Evolutionary conservation across 2,888 invertebrate genomes (phyloP), one percentile per base, ranked within the genome.

Genomic region (Falcaria lacertinaria): DNA sequence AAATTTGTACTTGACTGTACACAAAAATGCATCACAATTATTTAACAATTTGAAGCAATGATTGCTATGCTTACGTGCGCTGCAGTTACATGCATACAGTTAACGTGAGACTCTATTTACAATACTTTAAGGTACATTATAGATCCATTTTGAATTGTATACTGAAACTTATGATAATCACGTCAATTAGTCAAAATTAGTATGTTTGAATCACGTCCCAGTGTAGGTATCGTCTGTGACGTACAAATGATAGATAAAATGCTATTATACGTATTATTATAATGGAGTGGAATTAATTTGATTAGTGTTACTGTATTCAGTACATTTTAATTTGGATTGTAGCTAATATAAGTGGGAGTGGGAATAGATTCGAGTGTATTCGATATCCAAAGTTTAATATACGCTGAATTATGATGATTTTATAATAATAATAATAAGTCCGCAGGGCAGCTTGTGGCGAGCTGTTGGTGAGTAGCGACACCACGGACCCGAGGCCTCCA

Each of bases 1-100:
- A 45, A 25, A 33, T 36, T 37, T 15, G 41, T 41, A 34, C 15
- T 33, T 38, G 39, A 40, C 39, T 33, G 33, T 54, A 55, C 52
- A 48, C 50, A 49, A 60, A 66, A 74, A 64, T 67, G 61, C 62
- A 68, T 64, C 59, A 65, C 74, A 81, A 84, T 84, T 83, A 84
- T 84, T 79, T 81, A 83, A 79, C 84, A 83, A 83, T 84, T 79
- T 80, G 61, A 60, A 45, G 59, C 80, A 78, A 81, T 80, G 69
- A 69, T 73, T 66, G 64, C 52, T 61, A 60, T 59, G 60, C 61
- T 65, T 69, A 67, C 56, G 57, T 56, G 43, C 42, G 53, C 50
- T 33, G 33, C 19, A 14, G n/a, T 25, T 7, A 17, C 22, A 6
- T 14, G 16, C 7, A 8, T 2, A 6, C 25, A 37, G 0, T 36